Percentiles rank a stretch among this genome's conserved stretches.
Conservation (phyloP, 2,797 vertebrate genomes). For the Typhlichthys subterraneus region DNA sequence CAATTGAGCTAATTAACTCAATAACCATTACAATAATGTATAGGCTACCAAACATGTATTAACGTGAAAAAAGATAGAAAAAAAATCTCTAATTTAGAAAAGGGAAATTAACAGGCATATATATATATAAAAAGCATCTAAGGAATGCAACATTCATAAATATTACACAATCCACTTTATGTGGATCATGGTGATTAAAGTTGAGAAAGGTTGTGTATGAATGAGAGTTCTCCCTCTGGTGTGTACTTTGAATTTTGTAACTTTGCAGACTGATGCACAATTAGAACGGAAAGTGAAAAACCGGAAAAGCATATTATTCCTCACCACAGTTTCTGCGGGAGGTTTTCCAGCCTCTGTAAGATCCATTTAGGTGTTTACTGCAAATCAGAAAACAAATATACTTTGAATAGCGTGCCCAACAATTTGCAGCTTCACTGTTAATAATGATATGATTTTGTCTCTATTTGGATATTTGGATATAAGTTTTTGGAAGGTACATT, state of each 20-base stretch:
- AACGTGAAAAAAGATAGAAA: background rate
- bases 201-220: too few relatives aligned
- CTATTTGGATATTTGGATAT: too few relatives aligned
- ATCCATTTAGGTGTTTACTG: conserved; percentile 56
- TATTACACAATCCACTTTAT: background rate
- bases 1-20: background rate
- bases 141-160: conserved; percentile 3
- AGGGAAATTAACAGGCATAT: too few relatives aligned
- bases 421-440: too few relatives aligned
- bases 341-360: conserved; percentile 30
- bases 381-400: conserved; percentile 45
- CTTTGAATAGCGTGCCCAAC: too few relatives aligned
- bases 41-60: background rate
- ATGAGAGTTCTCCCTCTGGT: too few relatives aligned
- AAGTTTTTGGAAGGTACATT: conserved; percentile 56
- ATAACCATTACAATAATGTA: background rate
- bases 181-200: background rate
- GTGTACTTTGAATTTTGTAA: too few relatives aligned
- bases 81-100: background rate
- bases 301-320: conserved; percentile 11
- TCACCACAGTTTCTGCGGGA: conserved; percentile 41
- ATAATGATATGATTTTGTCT: too few relatives aligned
- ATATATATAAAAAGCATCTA: background rate
- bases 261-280: too few relatives aligned
- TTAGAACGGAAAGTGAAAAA: too few relatives aligned